Evolutionary conservation across 2,888 invertebrate species (phyloP).

Genomic region (Dicranocentrus wangi): DNA sequence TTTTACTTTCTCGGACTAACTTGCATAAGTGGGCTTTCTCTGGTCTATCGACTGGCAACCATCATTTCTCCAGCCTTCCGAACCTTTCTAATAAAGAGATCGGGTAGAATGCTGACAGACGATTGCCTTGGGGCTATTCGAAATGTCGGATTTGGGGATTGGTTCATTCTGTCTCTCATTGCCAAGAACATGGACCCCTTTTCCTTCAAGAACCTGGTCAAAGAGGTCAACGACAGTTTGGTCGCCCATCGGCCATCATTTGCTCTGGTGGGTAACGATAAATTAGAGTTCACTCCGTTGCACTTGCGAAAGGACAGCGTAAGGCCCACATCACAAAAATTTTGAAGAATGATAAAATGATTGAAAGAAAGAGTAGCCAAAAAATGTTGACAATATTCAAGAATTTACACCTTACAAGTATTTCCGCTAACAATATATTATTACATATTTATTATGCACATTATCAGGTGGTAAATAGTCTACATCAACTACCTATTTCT

Average conservation of each 20-base stretch:
- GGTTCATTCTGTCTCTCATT: conserved; percentile 41
- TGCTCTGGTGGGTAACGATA: conserved; percentile 25
- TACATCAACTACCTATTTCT: too few species aligned
- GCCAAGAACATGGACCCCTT: conserved; percentile 53
- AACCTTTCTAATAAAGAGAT: conserved; percentile 30
- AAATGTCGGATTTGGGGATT: conserved; percentile 37
- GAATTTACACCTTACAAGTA: too few species aligned
- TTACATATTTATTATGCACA: too few species aligned
- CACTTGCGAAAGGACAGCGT: conserved; percentile 30
- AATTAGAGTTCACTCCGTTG: conserved; percentile 39
- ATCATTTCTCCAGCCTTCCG: conserved; percentile 34
- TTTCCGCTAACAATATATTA: too few species aligned
- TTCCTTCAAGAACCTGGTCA: conserved; percentile 22
- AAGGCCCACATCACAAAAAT: background rate
- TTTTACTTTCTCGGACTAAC: conserved; percentile 37
- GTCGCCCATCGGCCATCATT: conserved; percentile 33
- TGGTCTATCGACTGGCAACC: conserved; percentile 36
- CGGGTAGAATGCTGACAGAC: background rate
- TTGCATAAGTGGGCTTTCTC: background rate
- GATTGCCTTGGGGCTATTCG: conserved; percentile 13
- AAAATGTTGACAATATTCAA: too few species aligned
- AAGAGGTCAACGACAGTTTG: conserved; percentile 2
- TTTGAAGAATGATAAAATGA: too few species aligned
- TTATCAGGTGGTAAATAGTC: too few species aligned
- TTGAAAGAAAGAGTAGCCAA: too few species aligned